Conservation (phyloP, 23 tunicate species). For the Clavelina lepadiformis region DNA sequence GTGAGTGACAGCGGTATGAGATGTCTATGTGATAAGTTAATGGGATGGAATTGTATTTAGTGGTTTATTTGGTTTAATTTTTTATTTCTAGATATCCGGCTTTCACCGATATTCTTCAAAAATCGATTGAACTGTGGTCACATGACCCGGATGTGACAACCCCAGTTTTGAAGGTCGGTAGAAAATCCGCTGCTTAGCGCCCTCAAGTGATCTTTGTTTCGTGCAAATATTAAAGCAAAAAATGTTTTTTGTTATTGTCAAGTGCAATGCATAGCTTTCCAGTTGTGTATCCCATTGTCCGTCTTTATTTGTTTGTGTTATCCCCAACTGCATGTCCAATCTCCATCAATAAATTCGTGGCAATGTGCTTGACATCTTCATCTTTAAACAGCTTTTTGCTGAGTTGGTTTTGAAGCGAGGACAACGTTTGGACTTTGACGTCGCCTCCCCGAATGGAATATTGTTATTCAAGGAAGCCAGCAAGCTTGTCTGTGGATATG, state of each 20-base stretch:
- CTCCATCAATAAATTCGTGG: too few relatives aligned
- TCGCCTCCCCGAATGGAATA: constrained; percentile 97
- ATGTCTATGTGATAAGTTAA: neutral
- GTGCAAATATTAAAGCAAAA: too few relatives aligned
- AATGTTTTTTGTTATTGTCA: too few relatives aligned
- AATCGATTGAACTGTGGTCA: constrained; percentile 70
- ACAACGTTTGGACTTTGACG: constrained; percentile 88
- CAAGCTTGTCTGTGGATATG: constrained; percentile 73
- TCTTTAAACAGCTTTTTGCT: constrained; percentile 58
- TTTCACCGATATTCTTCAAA: constrained; percentile 50
- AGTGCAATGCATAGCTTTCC: too few relatives aligned
- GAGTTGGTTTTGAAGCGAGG: constrained; percentile 89
- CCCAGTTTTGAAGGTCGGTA: constrained; percentile 75
- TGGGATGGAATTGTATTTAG: neutral
- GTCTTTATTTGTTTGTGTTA: too few relatives aligned
- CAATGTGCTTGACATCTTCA: too few relatives aligned
- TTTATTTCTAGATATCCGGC: constrained; percentile 36
- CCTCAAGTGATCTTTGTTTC: too few relatives aligned
- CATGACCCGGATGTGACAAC: constrained; percentile 80
- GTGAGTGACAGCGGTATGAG: constrained; percentile 8
- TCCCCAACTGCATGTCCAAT: too few relatives aligned
- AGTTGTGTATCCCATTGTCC: too few relatives aligned
- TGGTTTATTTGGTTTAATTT: neutral
- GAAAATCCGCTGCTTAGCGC: too few relatives aligned
- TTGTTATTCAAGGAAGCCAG: constrained; percentile 89